These are phyloP conservation scores for Sylvilagus bachmani DNA, from an alignment of 2,113 vertebrate species.

Conservation along the genomic window DNA sequence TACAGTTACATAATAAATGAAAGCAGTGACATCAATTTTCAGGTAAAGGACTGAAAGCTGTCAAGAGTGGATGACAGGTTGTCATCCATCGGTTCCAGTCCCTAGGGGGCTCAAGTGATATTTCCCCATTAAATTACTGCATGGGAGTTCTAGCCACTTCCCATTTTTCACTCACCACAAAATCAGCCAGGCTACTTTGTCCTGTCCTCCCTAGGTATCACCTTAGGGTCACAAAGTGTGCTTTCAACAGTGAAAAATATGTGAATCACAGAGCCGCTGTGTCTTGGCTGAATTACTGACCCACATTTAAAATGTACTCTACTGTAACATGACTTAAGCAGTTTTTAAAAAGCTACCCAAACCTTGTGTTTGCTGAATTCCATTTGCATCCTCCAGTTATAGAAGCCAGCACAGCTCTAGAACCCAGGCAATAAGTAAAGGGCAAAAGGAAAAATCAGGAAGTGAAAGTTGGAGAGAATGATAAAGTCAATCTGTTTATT, in stretches of 20 bases:
- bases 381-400: conserved; percentile 22
- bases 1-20: conserved; percentile 43
- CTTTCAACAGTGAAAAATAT: background rate
- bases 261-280: background rate
- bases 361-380: background rate
- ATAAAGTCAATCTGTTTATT: background rate
- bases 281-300: background rate
- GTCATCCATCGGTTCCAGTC: background rate
- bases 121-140: background rate
- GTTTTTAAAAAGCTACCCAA: background rate
- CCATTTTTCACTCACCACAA: conserved; percentile 12
- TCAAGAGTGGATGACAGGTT: background rate
- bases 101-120: background rate
- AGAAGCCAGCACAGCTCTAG: background rate
- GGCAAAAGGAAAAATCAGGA: background rate
- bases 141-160: background rate
- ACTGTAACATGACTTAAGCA: background rate
- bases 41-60: background rate
- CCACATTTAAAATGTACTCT: background rate
- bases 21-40: background rate
- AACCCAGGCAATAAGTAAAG: background rate
- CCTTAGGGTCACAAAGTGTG: background rate
- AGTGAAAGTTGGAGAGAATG: background rate
- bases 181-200: background rate
- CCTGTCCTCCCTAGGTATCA: background rate